phyloP scores from a whole-genome alignment of 2,888 invertebrate species.

The Bembecia ichneumoniformis region DNA sequence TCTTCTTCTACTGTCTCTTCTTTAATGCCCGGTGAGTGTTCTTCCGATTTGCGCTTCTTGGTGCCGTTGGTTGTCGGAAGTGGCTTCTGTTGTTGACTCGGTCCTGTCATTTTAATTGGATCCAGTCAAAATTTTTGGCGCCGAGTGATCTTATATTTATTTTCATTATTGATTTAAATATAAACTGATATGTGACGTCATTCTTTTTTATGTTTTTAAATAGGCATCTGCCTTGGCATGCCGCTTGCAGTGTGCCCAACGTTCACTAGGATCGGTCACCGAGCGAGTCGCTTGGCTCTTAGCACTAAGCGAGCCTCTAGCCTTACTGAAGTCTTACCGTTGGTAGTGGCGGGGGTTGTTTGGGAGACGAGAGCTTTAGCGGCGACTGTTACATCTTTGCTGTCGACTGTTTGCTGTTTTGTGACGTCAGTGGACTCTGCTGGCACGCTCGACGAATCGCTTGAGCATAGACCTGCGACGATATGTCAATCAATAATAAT shows the following conservation, averaged over 20 bases:
- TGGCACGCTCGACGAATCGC: slow-evolving; percentile 78
- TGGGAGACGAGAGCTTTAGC: slow-evolving; percentile 48
- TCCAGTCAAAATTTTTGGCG: too few species aligned
- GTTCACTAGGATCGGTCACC: too few species aligned
- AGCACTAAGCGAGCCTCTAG: too few species aligned
- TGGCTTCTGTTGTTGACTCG: slow-evolving; percentile 7
- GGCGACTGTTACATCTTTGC: slow-evolving; percentile 50
- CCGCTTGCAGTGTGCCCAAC: too few species aligned
- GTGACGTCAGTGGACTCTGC: slow-evolving; percentile 18
- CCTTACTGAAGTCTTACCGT: slow-evolving; percentile 23
- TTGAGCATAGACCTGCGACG: slow-evolving; percentile 44
- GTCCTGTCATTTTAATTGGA: too few species aligned
- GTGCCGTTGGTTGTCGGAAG: slow-evolving; percentile 18
- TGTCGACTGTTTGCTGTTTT: slow-evolving; percentile 19
- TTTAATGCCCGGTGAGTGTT: slow-evolving; percentile 34
- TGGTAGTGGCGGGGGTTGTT: slow-evolving; percentile 10
- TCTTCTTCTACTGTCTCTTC: slow-evolving; percentile 67
- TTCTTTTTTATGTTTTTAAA: too few species aligned
- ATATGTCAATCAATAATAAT: not conserved
- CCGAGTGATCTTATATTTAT: too few species aligned
- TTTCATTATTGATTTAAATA: too few species aligned
- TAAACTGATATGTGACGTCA: too few species aligned
- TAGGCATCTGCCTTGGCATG: too few species aligned
- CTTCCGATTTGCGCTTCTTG: slow-evolving; percentile 44
- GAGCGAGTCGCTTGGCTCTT: too few species aligned